Evolutionary conservation across 2,113 vertebrate genomes (phyloP).

Genomic region (Onychostoma macrolepis): DNA sequence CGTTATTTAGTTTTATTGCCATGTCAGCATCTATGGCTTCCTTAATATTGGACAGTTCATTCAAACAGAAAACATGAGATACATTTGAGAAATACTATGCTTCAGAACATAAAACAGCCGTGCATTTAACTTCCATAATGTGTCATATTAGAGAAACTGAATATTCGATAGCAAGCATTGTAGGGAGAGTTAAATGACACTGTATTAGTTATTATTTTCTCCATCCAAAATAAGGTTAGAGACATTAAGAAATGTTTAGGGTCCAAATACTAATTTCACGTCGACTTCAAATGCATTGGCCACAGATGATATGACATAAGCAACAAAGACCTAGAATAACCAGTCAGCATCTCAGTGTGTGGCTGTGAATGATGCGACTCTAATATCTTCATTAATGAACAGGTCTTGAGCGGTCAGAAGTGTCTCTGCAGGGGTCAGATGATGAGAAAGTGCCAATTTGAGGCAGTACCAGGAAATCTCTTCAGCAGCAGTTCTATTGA

Average conservation of each 20-base stretch:
- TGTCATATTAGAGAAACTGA: background rate
- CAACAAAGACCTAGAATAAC: background rate
- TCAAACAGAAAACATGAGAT: background rate
- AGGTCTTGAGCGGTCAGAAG: background rate
- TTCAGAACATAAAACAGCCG: background rate
- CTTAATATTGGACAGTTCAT: background rate
- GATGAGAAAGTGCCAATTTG: background rate
- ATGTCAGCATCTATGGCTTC: too few relatives aligned
- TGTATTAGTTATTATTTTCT: background rate
- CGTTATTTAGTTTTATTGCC: background rate
- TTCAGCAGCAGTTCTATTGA: slow-evolving; percentile 91
- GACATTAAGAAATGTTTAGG: background rate
- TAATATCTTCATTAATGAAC: background rate
- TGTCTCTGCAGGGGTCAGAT: background rate
- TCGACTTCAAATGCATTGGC: background rate
- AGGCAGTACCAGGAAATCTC: slow-evolving; percentile 87
- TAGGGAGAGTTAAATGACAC: background rate
- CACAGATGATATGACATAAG: background rate
- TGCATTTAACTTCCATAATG: background rate
- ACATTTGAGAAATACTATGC: background rate
- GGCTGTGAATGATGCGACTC: background rate
- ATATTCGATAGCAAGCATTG: background rate
- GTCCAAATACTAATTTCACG: background rate
- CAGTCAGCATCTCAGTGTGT: background rate
- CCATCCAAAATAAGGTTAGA: background rate